Conservation (phyloP, 1,140 invertebrate genomes). For the Trachelipus rathkii region DNA sequence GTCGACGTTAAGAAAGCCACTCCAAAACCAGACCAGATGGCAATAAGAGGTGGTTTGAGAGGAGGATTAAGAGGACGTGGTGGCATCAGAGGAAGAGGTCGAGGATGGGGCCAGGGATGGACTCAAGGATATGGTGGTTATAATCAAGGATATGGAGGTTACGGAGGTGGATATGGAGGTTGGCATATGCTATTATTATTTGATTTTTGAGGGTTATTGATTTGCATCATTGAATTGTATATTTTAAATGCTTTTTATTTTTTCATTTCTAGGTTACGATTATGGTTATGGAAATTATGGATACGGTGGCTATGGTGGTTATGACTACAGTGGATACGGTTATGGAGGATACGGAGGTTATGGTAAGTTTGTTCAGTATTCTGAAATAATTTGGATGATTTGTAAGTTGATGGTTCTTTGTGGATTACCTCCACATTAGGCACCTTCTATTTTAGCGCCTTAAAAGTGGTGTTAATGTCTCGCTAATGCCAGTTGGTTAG, state of each 20-base stretch:
- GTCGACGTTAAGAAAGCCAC: slow-evolving; percentile 92
- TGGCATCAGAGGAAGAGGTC: slow-evolving; percentile 60
- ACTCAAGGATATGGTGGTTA: slow-evolving; percentile 56
- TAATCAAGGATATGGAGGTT: slow-evolving; percentile 63
- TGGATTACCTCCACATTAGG: slow-evolving; percentile 6
- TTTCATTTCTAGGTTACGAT: slow-evolving; percentile 40
- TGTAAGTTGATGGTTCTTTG: not conserved
- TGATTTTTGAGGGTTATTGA: no score
- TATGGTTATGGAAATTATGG: slow-evolving; percentile 53
- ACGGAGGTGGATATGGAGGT: slow-evolving; percentile 46
- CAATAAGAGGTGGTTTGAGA: slow-evolving; percentile 57
- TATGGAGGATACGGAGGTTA: slow-evolving; percentile 70
- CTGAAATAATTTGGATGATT: slow-evolving; percentile 2
- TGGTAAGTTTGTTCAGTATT: slow-evolving; percentile 26
- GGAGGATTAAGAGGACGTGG: slow-evolving; percentile 50
- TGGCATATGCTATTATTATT: slow-evolving; percentile 39
- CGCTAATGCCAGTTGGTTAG: no score
- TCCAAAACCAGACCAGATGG: slow-evolving; percentile 74
- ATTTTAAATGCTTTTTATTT: slow-evolving; percentile 8
- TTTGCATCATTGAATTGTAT: slow-evolving; percentile 16
- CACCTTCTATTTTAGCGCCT: not conserved
- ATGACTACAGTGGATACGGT: slow-evolving; percentile 57
- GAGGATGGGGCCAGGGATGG: slow-evolving; percentile 53
- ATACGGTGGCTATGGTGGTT: slow-evolving; percentile 64
- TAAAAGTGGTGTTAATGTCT: no score